Base-by-base conservation (phyloP, 2,113 vertebrate genomes). In the Sinocyclocheilus maitianheensis region DNA sequence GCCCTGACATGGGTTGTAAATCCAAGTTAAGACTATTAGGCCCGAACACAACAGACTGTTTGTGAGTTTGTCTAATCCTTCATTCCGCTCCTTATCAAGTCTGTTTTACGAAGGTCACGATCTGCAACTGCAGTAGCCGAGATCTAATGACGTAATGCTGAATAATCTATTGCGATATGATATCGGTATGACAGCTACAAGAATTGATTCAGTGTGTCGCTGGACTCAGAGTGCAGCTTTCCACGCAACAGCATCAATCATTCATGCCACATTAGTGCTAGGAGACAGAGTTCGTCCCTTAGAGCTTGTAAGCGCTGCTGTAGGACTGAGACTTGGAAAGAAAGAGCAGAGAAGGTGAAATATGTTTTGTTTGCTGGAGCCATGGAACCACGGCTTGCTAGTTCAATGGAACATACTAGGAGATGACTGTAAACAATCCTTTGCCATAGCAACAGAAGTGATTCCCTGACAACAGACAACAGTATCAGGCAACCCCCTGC, bases 251-350 rank as follows among this genome's bases (percentile, higher is more conserved):
- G 22, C 62, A 85, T 85, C 84, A 55, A 69, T 85, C 77, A 55
- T 85, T 80, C 77, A 80, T 71, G 77, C 60, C 30, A 80, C 77
- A 85, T 80, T 85, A 85, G 84, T 3, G 3, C 43, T 69, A 37
- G 80, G 63, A 82, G 63, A 69, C 65, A 12, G 62, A 81, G 78
- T 30, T 65, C 13, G 2, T 46, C 78, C 60, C 58, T 26, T 46
- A 46, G 37, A 65, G 78, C 78, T 48, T 2, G 10, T 51, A 30
- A 69, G 63, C 63, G 8, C 20, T 34, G 63, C 30, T 82, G 62
- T 65, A 48, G 30, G 43, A 67, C 77, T 46, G 34, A 65, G 58
- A 81, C 40, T 48, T 81, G 40, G 60, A 65, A 18, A 20, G 78
- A 81, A 46, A 46, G 78, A 65, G 46, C 63, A 10, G 37, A 81